Base-by-base conservation (phyloP, 2,113 vertebrate genomes). In the Heterotilapia buettikoferi region DNA sequence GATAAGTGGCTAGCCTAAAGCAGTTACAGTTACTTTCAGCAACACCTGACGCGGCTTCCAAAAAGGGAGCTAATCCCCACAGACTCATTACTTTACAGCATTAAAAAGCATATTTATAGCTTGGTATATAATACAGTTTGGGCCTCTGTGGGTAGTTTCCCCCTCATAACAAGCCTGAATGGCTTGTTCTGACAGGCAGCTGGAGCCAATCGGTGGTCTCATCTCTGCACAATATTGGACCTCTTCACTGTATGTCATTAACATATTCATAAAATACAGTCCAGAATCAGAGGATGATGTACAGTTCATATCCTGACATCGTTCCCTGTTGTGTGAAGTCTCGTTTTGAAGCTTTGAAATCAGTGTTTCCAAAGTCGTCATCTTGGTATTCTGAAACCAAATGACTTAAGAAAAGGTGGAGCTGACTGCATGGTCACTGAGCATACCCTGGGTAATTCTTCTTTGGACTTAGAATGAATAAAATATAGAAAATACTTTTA, bases 21-120 rank as follows among this genome's bases (percentile, higher is more conserved):
- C 31, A 8, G 36, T 38, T 68, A 68, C 33, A 40, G 63, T 40
- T 68, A 38, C 33, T 68, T 68, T 40, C 9, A 36, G 59, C 3
- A 10, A 33, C 59, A 63, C 31, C 0, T 63, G 31, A 8, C 0
- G 33, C 0, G 0, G 33, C 63, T 21, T 68, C 61, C 61, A 7
- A 36, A 66, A 66, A n/a, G 61, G 31, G 0, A 66, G 33, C 61
- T n/a, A 66, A 38, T n/a, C 63, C 59, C 4, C 11, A 40, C 33
- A 21, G 33, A 68, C 3, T 66, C 63, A 1, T 68, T 5, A 14
- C 33, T 21, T 40, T 68, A 68, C 11, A 68, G 63, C 33, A 68
- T 68, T 68, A 38, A 68, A 63, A 68, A 38, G 33, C 10, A 0
- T 36, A 66, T 66, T 66, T 66, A 66, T 2, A 38, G 63, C 3